These are phyloP conservation scores for Nephrocerus scutellatus DNA, from an alignment of 2,888 invertebrate genomes.

Conservation along the genomic window DNA sequence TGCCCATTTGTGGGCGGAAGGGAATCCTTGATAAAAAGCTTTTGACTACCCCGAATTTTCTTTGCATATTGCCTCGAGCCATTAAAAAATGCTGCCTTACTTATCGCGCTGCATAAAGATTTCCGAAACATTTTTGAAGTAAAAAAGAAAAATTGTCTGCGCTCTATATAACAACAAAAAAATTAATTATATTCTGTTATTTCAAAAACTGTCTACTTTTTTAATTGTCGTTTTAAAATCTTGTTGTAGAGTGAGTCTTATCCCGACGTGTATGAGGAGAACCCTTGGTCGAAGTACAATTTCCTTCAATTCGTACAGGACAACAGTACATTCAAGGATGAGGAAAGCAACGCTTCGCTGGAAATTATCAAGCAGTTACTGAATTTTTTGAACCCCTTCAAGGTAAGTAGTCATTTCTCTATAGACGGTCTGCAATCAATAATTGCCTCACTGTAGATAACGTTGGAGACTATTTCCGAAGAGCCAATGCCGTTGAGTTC, in stretches of 20 bases:
- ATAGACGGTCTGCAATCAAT: neutral
- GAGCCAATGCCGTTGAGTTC: constrained; percentile 30
- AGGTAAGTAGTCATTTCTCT: constrained; percentile 21
- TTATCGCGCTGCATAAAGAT: too few relatives aligned
- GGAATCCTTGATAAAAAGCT: too few relatives aligned
- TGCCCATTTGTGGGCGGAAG: neutral
- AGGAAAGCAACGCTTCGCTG: constrained; percentile 17
- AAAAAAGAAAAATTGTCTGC: too few relatives aligned
- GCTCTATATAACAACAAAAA: neutral
- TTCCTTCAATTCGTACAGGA: constrained; percentile 26
- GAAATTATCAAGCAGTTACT: constrained; percentile 24
- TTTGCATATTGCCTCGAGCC: too few relatives aligned
- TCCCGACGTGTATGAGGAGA: constrained; percentile 21
- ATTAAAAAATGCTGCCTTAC: too few relatives aligned
- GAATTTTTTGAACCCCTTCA: constrained; percentile 29
- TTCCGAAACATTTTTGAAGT: too few relatives aligned
- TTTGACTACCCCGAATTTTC: too few relatives aligned
- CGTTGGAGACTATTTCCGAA: constrained; percentile 29
- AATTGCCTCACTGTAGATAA: constrained; percentile 21
- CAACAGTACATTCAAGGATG: constrained; percentile 20
- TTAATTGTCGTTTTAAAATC: constrained; percentile 2
- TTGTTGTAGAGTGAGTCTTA: constrained; percentile 11
- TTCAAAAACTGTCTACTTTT: constrained; percentile 5
- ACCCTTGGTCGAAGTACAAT: constrained; percentile 29
- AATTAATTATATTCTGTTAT: neutral